These are phyloP conservation scores for Matsumurasca onukii DNA, from an alignment of 1,140 invertebrate species.

Conservation along the genomic window DNA sequence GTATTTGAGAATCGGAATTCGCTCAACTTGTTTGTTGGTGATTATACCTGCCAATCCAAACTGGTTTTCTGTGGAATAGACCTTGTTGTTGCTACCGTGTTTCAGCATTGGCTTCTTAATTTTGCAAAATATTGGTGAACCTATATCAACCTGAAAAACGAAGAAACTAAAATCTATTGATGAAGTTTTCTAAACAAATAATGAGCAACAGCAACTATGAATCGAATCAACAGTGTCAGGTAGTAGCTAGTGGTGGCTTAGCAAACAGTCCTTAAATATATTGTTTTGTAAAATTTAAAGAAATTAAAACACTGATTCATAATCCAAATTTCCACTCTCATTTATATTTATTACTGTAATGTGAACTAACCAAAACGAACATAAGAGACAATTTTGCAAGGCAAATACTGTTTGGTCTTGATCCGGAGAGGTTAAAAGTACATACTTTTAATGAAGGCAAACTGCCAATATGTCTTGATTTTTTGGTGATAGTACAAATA, in stretches of 20 bases:
- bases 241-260: too few relatives aligned
- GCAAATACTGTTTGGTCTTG: too few relatives aligned
- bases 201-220: neutral
- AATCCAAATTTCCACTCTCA: neutral
- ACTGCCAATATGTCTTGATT: too few relatives aligned
- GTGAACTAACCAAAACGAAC: too few relatives aligned
- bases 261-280: neutral
- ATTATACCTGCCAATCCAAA: slow-evolving; percentile 7
- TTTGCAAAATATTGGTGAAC: slow-evolving; percentile 7
- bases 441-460: too few relatives aligned
- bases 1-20: neutral
- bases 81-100: neutral
- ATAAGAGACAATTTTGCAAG: too few relatives aligned
- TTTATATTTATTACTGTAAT: too few relatives aligned
- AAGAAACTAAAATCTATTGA: neutral
- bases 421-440: too few relatives aligned
- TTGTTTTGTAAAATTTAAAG: neutral
- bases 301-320: neutral
- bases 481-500: too few relatives aligned
- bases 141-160: slow-evolving; percentile 2
- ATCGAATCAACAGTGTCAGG: too few relatives aligned
- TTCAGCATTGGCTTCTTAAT: neutral
- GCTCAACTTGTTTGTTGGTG: neutral
- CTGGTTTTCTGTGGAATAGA: neutral
- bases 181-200: neutral